Evolutionary conservation across 2,888 invertebrate genomes (phyloP).

Genomic region (Tetrapedia diversipes): DNA sequence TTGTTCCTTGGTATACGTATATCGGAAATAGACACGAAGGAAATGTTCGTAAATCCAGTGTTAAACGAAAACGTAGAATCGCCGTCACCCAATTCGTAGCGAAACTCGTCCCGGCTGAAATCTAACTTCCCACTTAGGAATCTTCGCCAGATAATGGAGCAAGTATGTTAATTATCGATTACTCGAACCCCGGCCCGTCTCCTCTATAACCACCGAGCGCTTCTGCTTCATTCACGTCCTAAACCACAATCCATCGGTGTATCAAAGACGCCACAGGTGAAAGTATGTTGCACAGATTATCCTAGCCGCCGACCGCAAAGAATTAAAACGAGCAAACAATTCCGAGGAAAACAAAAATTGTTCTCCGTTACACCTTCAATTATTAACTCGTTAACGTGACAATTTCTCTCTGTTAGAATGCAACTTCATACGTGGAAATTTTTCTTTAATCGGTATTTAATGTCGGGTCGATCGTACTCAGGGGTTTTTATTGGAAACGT

Average conservation of each 20-base stretch:
- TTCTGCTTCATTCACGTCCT: not conserved
- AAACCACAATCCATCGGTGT: slow-evolving; percentile 4
- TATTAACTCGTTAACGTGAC: no score
- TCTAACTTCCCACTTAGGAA: not conserved
- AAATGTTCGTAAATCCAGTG: no score
- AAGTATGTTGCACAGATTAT: slow-evolving; percentile 27
- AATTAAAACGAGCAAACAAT: not conserved
- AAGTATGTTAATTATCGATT: slow-evolving; percentile 19
- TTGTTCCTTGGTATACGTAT: no score
- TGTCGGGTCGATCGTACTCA: no score
- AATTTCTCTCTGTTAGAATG: no score
- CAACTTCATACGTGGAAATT: no score
- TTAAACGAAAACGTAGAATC: not conserved
- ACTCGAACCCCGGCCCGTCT: not conserved
- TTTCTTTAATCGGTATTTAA: no score
- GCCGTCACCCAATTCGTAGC: not conserved
- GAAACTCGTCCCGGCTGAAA: not conserved
- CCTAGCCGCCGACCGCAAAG: not conserved
- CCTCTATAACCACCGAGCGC: not conserved
- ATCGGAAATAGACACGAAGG: no score
- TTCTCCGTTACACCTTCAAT: slow-evolving; percentile 10
- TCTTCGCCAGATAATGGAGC: not conserved
- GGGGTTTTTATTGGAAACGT: no score
- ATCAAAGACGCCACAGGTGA: slow-evolving; percentile 7
- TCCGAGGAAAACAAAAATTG: not conserved